Evolutionary conservation across 2,113 vertebrate species (phyloP).

Genomic region (Cyanoramphus novaezelandiae): DNA sequence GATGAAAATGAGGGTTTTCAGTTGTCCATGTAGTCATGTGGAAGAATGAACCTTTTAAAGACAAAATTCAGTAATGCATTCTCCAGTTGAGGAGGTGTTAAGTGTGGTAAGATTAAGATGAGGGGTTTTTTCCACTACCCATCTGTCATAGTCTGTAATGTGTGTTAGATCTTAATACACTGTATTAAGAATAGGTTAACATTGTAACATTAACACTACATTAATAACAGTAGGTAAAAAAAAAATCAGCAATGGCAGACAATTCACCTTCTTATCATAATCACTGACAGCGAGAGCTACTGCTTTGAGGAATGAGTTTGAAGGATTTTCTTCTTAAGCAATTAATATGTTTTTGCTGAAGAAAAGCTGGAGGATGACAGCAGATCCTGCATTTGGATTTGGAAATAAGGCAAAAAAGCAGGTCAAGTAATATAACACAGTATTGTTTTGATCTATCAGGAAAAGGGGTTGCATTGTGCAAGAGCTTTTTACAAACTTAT

Average conservation of each 20-base stretch:
- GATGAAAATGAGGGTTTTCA: not conserved
- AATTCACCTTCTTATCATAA: not conserved
- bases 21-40: not conserved
- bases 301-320: not conserved
- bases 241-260: not conserved
- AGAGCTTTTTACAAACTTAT: not conserved
- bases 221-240: not conserved
- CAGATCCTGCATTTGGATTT: not conserved
- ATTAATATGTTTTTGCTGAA: not conserved
- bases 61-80: not conserved
- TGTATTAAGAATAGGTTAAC: not conserved
- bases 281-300: not conserved
- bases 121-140: not conserved
- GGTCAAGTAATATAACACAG: not conserved
- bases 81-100: not conserved
- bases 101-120: not conserved
- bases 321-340: not conserved
- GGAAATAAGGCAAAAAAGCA: not conserved
- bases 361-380: not conserved
- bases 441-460: not conserved
- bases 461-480: not conserved
- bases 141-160: not conserved
- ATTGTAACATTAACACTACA: not conserved
- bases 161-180: not conserved
- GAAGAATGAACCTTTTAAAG: not conserved